Conservation (phyloP, 2,113 vertebrate species). For the Xiphorhynchus elegans region DNA sequence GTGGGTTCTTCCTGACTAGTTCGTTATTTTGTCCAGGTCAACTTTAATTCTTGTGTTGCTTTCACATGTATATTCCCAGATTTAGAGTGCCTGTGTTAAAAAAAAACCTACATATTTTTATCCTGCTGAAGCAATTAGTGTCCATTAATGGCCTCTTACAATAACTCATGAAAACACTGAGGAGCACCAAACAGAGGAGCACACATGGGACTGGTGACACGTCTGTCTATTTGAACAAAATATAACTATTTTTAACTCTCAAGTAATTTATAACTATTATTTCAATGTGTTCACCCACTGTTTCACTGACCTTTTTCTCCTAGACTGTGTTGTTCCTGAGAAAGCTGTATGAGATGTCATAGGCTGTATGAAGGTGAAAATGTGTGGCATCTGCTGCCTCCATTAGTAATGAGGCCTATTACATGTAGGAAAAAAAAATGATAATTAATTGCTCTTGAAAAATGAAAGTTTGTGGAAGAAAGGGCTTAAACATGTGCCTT, state of each 20-base stretch:
- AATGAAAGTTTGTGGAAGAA: neutral
- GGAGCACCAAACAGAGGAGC: neutral
- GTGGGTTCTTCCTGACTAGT: neutral
- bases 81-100: neutral
- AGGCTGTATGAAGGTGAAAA: neutral
- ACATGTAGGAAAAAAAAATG: neutral
- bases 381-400: neutral
- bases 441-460: neutral
- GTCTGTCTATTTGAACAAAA: neutral
- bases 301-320: neutral
- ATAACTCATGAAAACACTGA: neutral
- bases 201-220: neutral
- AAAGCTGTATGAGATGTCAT: rapidly evolving
- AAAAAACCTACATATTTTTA: neutral
- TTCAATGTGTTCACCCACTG: neutral
- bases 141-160: neutral
- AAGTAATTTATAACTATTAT: neutral
- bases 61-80: neutral
- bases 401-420: neutral
- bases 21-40: neutral
- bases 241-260: neutral
- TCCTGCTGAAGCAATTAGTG: neutral
- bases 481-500: neutral
- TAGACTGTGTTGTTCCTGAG: neutral
- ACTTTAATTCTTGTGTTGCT: neutral